Conservation (phyloP, 2,888 invertebrate genomes). For the Conomelus anceps region DNA sequence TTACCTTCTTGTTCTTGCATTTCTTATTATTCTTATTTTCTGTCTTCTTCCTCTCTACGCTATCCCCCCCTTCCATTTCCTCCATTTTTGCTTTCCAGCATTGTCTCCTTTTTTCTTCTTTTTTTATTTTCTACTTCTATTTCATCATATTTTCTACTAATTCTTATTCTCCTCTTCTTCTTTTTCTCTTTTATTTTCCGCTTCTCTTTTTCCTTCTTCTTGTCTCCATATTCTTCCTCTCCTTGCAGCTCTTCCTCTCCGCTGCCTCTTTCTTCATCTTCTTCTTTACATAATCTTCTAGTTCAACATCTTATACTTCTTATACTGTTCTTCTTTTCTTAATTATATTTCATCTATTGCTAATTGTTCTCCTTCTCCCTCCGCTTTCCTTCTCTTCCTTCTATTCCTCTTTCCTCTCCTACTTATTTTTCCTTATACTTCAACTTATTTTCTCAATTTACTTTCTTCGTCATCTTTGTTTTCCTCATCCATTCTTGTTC, state of each 20-base stretch:
- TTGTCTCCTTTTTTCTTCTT: neutral
- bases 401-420: neutral
- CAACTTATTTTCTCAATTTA: no score
- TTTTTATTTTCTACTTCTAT: no score
- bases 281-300: no score
- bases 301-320: no score
- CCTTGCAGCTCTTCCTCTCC: neutral
- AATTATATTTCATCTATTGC: neutral
- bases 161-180: neutral
- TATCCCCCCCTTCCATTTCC: neutral
- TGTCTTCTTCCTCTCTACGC: neutral
- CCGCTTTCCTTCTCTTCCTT: neutral
- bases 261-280: neutral
- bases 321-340: neutral
- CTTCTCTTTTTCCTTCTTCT: neutral
- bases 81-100: no score
- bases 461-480: neutral
- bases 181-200: neutral
- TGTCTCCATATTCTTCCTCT: neutral
- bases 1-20: no score
- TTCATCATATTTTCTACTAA: no score
- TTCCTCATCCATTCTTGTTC: neutral
- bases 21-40: no score
- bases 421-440: no score
- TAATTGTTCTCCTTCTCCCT: neutral